Evolutionary conservation across 2,888 invertebrate species (phyloP), one percentile per base, ranked within the genome.

Genomic region (Cryptophagus acutangulus): DNA sequence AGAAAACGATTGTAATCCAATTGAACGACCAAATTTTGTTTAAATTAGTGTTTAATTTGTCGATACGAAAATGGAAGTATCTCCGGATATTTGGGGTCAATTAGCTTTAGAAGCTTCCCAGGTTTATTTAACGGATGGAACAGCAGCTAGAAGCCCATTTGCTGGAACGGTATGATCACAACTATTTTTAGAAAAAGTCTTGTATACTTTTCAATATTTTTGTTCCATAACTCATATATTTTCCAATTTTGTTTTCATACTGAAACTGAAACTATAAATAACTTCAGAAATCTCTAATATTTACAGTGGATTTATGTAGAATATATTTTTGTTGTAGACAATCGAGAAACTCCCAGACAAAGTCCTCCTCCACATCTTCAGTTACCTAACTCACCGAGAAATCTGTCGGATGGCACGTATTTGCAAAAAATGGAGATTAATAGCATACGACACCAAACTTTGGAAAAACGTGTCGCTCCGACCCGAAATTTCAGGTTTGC

Each of bases 311-410:
- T 6, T 20, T 20, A 9, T 9, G 6, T 6, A 20, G 9, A 20
- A 6, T 20, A 20, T 6, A 20, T 8, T 17, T 36, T 17, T 41
- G n/a, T 56, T 77, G 17, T 75, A 93, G 92, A 93, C 92, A 3
- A 91, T 94, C 65, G 93, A 93, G 69, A 93, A 95, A 69, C 76
- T 99, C 24, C 97, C 99, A 8, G 97, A 99, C 70, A 97, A 96
- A 73, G 89, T 97, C 17, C 74, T 99, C 25, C 74, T 95, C 49
- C 85, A 90, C 63, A 87, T 95, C 63, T 99, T 99, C 73, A 87
- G 89, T 30, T 99, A 94, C 71, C 74, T 99, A 49, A 80, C 86
- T 17, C 96, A 97, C 66, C 82, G 87, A 43, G 94, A 97, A 73
- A 89, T 97, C 67, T 90, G 92, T 69, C 84, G 86, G 17, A 81